phyloP scores from a whole-genome alignment of 2,888 invertebrate genomes.

The Apomyelois bistriatella region DNA sequence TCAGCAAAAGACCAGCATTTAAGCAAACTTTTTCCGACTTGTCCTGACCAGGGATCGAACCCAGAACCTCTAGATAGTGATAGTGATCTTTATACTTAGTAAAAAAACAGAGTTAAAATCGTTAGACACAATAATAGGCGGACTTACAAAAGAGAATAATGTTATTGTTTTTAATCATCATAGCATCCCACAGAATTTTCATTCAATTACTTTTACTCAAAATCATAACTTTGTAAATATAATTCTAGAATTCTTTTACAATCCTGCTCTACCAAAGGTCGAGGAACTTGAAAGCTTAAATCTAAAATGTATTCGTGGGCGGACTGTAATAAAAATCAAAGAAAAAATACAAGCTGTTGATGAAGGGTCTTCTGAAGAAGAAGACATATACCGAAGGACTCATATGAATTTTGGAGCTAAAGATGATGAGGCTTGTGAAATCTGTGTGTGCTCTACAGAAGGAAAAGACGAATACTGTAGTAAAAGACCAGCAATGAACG shows the following conservation, averaged over 20 bases:
- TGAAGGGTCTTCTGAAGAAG: conserved; percentile 19
- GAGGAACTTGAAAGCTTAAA: conserved; percentile 24
- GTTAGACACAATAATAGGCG: no score
- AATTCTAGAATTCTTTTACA: conserved; percentile 40
- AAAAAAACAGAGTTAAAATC: no score
- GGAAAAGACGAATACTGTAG: conserved; percentile 56
- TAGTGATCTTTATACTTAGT: no score
- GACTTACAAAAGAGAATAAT: no score
- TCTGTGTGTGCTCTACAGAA: conserved; percentile 57
- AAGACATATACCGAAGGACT: conserved; percentile 26
- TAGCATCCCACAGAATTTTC: no score
- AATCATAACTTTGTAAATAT: no score
- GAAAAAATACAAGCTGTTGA: conserved; percentile 14
- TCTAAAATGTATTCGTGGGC: conserved; percentile 57
- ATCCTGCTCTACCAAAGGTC: conserved; percentile 32
- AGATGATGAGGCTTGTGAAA: conserved; percentile 44
- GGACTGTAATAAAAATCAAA: conserved; percentile 44
- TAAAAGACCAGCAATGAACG: conserved; percentile 49
- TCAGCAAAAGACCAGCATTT: no score
- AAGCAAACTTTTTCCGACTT: no score
- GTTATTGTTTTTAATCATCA: no score
- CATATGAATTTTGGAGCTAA: conserved; percentile 42
- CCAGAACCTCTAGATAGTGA: no score
- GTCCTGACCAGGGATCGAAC: no score
- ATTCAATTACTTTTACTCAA: no score